Evolutionary conservation across 2,113 vertebrate genomes (phyloP).

Genomic region (Formicarius rufipectus): DNA sequence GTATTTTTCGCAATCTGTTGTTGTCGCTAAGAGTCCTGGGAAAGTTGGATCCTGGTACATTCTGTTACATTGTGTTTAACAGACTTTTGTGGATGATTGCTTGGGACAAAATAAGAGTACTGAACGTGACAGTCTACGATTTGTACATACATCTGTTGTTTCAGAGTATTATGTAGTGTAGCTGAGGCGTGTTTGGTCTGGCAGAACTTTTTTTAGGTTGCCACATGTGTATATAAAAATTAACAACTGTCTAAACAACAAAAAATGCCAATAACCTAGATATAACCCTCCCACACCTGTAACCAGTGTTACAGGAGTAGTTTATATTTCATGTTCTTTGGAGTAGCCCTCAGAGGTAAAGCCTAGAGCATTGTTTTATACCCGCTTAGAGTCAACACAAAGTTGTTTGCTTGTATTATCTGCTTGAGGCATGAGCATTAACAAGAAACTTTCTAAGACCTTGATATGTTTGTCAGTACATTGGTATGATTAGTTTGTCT

Average conservation of each 20-base stretch:
- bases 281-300: neutral
- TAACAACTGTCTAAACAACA: neutral
- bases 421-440: neutral
- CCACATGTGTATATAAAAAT: neutral
- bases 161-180: neutral
- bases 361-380: neutral
- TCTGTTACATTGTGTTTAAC: neutral
- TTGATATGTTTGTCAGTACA: neutral
- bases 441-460: neutral
- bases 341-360: neutral
- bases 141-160: neutral
- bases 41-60: neutral
- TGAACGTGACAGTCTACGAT: neutral
- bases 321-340: neutral
- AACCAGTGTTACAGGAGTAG: neutral
- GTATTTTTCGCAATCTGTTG: neutral
- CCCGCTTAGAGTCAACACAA: neutral
- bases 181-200: neutral
- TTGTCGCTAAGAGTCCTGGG: neutral
- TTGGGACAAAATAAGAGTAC: neutral
- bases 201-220: neutral
- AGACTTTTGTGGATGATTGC: neutral
- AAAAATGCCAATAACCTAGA: neutral
- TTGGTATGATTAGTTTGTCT: neutral
- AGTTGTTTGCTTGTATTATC: neutral